These are phyloP conservation scores for fruit fly (Drosophila melanogaster) DNA, from an alignment of 1,140 invertebrate species.

Conservation along the genomic window DNA sequence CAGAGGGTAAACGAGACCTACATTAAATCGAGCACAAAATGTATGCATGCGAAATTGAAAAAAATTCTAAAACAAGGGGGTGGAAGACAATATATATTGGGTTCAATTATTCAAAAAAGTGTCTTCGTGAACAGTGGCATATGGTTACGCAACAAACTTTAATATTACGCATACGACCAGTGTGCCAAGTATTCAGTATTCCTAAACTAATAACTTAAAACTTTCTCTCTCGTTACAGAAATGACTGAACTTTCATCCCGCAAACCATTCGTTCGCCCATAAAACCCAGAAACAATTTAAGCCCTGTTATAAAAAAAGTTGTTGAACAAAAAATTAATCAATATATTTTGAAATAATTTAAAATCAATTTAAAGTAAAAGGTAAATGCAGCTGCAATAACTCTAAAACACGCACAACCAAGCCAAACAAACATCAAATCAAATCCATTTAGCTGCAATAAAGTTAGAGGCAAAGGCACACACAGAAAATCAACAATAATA, in stretches of 20 bases:
- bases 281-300: conserved; percentile 16
- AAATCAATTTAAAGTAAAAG: conserved; percentile 56
- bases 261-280: conserved; percentile 33
- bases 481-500: conserved; percentile 38
- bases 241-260: conserved; percentile 29
- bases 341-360: conserved; percentile 52
- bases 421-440: conserved; percentile 48
- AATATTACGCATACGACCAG: background rate
- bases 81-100: background rate
- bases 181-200: too few relatives aligned
- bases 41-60: conserved; percentile 57
- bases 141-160: background rate
- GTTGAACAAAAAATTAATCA: conserved; percentile 42
- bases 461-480: conserved; percentile 30
- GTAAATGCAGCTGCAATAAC: conserved; percentile 61
- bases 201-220: conserved; percentile 10
- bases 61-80: conserved; percentile 26
- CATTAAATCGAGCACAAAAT: conserved; percentile 76
- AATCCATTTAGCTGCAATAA: conserved; percentile 28
- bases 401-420: conserved; percentile 26
- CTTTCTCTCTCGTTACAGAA: conserved; percentile 45
- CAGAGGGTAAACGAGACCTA: conserved; percentile 21
- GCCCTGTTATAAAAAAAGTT: conserved; percentile 56
- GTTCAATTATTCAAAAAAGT: conserved; percentile 11
- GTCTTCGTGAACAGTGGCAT: background rate